phyloP scores from a whole-genome alignment of 2,888 invertebrate species.

The Andrena chrysosceles region DNA sequence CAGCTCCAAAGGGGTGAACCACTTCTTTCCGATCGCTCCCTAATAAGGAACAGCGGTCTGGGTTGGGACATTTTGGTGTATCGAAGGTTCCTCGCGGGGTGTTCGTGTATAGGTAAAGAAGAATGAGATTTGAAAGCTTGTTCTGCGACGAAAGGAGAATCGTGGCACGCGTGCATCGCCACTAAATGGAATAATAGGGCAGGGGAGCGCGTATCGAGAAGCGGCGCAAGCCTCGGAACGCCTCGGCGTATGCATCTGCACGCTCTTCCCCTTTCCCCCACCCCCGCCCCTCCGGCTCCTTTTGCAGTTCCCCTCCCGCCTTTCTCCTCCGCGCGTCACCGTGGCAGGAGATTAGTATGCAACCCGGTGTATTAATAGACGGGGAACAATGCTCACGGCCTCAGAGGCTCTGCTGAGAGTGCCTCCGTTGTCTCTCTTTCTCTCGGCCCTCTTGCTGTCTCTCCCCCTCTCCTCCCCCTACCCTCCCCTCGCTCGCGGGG shows the following conservation, averaged over 20 bases:
- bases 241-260: slow-evolving; percentile 76
- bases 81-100: neutral
- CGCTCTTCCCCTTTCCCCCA: slow-evolving; percentile 13
- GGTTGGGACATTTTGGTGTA: neutral
- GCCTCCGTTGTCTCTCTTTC: slow-evolving; percentile 63
- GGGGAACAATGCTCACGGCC: slow-evolving; percentile 82
- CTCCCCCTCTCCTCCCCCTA: slow-evolving; percentile 23
- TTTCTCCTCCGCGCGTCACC: slow-evolving; percentile 44
- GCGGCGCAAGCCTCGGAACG: slow-evolving; percentile 74
- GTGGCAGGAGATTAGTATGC: slow-evolving; percentile 80
- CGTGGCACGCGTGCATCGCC: slow-evolving; percentile 48
- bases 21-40: no score
- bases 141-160: slow-evolving; percentile 9
- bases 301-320: slow-evolving; percentile 11
- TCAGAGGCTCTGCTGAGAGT: slow-evolving; percentile 73
- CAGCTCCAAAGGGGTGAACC: no score
- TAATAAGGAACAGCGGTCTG: no score
- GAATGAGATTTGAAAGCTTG: slow-evolving; percentile 12
- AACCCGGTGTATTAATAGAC: slow-evolving; percentile 83
- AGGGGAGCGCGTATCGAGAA: slow-evolving; percentile 75
- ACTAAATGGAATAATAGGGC: slow-evolving; percentile 80
- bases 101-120: neutral
- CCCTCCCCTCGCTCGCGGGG: slow-evolving; percentile 8
- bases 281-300: slow-evolving; percentile 17
- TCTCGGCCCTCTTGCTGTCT: slow-evolving; percentile 40